These are phyloP conservation scores for Priocnemis perturbator DNA, from an alignment of 2,888 invertebrate genomes.

Conservation along the genomic window DNA sequence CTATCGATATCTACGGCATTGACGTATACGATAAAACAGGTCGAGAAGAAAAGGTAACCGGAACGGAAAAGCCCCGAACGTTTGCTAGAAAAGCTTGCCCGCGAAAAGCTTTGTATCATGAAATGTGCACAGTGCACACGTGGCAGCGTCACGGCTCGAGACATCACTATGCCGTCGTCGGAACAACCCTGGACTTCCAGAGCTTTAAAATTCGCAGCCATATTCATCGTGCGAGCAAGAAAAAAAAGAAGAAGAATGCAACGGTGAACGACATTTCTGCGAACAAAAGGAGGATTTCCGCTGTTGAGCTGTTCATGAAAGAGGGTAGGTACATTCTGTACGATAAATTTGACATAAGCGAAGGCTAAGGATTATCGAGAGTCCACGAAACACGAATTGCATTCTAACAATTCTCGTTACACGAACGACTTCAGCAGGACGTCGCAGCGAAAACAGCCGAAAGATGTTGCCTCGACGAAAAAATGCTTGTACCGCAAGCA, in stretches of 20 bases:
- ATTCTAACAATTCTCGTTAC: too few relatives aligned
- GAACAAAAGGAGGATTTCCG: constrained; percentile 8
- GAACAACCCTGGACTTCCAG: constrained; percentile 7
- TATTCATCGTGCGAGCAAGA: constrained; percentile 14
- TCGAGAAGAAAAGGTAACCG: too few relatives aligned
- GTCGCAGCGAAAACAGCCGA: too few relatives aligned
- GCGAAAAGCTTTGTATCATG: background rate
- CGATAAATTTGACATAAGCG: background rate
- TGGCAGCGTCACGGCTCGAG: constrained; percentile 5
- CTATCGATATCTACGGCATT: too few relatives aligned
- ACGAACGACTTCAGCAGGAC: too few relatives aligned
- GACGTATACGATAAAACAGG: too few relatives aligned
- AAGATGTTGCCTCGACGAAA: too few relatives aligned
- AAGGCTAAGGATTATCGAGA: background rate
- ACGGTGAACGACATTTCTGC: constrained; percentile 1
- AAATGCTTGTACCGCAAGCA: too few relatives aligned
- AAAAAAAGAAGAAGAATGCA: too few relatives aligned
- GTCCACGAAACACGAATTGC: too few relatives aligned
- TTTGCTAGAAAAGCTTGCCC: too few relatives aligned
- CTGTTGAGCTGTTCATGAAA: constrained; percentile 2
- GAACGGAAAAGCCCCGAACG: too few relatives aligned
- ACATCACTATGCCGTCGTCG: background rate
- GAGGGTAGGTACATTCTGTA: background rate
- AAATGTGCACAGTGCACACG: background rate
- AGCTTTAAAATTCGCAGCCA: constrained; percentile 10